A percentile compares a stretch with the other conserved stretches of the same genome.
These are phyloP conservation scores for Cassiopea andromeda DNA, from an alignment of 30 jellyfish, hydroid and myxozoan species.

Conservation along the genomic window DNA sequence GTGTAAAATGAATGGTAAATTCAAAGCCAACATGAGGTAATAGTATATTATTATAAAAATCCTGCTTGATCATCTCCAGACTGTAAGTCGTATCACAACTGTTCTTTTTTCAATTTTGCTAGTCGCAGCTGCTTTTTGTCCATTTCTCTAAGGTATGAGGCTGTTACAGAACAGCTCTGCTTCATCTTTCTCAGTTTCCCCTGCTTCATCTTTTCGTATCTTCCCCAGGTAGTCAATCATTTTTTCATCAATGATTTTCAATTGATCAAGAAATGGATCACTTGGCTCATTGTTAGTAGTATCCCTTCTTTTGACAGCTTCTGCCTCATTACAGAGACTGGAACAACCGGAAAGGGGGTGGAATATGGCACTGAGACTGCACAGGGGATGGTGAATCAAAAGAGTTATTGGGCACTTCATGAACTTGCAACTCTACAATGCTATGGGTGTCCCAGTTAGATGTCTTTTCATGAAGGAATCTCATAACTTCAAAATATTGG, in stretches of 20 bases:
- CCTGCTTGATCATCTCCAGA: background rate
- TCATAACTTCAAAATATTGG: constrained; percentile 50
- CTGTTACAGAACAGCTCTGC: background rate
- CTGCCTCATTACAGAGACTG: background rate
- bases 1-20: no score
- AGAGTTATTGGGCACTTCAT: background rate
- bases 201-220: background rate
- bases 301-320: constrained; percentile 13
- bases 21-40: background rate
- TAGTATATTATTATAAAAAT: no score
- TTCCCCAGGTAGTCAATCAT: background rate
- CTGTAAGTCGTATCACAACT: constrained; percentile 13
- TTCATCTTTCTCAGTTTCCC: background rate
- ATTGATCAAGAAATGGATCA: constrained; percentile 33
- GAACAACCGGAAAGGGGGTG: background rate
- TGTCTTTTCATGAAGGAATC: constrained; percentile 61
- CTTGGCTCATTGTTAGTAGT: background rate
- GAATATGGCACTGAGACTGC: background rate
- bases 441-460: constrained; percentile 39
- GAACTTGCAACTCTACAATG: constrained; percentile 6
- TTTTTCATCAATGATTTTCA: constrained; percentile 28
- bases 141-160: constrained; percentile 9
- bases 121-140: constrained; percentile 20
- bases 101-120: constrained; percentile 2
- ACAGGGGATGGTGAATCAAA: background rate